These are phyloP conservation scores for Premnoplex brunnescens DNA, from an alignment of 2,797 vertebrate species.

Conservation along the genomic window DNA sequence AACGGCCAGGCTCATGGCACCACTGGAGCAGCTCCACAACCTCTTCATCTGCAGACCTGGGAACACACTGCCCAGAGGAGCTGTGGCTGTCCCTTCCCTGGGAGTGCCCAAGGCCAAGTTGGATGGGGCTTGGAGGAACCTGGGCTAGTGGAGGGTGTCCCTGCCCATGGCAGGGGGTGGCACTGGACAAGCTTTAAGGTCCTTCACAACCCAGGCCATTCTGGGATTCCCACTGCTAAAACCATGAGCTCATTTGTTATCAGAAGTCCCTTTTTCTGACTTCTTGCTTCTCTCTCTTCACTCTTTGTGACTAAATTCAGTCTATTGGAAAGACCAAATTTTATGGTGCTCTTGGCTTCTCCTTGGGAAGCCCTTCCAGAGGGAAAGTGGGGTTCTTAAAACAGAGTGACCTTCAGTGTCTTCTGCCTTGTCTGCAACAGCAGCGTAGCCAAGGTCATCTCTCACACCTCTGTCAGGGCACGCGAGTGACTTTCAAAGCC, in stretches of 20 bases:
- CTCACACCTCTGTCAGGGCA: background rate
- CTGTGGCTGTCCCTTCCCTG: background rate
- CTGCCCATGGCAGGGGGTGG: background rate
- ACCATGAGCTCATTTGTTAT: background rate
- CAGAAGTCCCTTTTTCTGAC: background rate
- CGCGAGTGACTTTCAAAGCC: background rate
- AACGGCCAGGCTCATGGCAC: background rate
- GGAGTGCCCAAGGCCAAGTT: accelerated
- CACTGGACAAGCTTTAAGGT: too few species aligned
- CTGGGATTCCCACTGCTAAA: background rate
- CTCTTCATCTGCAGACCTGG: background rate
- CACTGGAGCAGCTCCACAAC: background rate
- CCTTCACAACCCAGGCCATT: background rate
- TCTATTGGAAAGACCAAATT: background rate
- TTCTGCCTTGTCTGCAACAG: background rate
- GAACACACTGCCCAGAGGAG: background rate
- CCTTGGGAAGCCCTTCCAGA: background rate
- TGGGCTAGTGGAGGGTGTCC: background rate
- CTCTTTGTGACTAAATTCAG: background rate
- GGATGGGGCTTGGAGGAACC: background rate
- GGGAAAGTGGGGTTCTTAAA: background rate
- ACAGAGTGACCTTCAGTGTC: background rate
- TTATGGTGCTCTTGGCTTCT: background rate
- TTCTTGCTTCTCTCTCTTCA: background rate
- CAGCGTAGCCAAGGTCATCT: background rate